These are phyloP conservation scores for Meloidogyne floridensis DNA, from an alignment of 1,140 invertebrate species.

Conservation along the genomic window DNA sequence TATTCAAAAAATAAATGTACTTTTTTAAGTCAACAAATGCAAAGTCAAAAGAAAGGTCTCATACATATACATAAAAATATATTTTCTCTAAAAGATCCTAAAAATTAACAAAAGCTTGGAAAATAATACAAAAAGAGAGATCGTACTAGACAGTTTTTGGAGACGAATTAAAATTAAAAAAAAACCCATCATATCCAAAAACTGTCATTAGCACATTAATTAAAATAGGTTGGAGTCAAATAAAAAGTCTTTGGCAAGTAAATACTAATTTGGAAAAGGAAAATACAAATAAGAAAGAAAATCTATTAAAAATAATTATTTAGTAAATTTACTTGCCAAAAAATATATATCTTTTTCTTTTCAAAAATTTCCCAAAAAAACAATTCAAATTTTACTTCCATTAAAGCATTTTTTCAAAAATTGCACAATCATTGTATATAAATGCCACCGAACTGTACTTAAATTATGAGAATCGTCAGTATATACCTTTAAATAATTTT, in stretches of 20 bases:
- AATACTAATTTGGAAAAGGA: not conserved
- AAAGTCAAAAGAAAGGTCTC: not conserved
- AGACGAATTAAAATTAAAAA: no score
- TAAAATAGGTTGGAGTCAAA: no score
- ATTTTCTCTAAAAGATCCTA: not conserved
- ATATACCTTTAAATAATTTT: slow-evolving; percentile 50
- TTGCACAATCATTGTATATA: slow-evolving; percentile 48
- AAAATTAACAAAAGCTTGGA: no score
- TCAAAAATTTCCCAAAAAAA: not conserved
- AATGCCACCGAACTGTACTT: slow-evolving; percentile 44
- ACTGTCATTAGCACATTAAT: no score
- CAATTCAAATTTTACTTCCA: not conserved
- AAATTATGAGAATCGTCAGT: slow-evolving; percentile 55
- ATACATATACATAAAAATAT: not conserved
- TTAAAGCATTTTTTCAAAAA: slow-evolving; percentile 56
- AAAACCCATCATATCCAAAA: no score
- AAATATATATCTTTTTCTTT: not conserved
- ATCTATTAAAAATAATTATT: not conserved
- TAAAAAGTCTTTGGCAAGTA: no score
- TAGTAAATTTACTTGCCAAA: not conserved
- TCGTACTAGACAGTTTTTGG: not conserved
- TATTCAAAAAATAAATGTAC: not conserved
- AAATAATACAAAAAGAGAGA: not conserved
- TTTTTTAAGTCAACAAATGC: not conserved
- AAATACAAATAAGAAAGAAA: not conserved